These are phyloP conservation scores for Acipenser transmontanus DNA, from an alignment of 2,797 vertebrate genomes.

Conservation along the genomic window DNA sequence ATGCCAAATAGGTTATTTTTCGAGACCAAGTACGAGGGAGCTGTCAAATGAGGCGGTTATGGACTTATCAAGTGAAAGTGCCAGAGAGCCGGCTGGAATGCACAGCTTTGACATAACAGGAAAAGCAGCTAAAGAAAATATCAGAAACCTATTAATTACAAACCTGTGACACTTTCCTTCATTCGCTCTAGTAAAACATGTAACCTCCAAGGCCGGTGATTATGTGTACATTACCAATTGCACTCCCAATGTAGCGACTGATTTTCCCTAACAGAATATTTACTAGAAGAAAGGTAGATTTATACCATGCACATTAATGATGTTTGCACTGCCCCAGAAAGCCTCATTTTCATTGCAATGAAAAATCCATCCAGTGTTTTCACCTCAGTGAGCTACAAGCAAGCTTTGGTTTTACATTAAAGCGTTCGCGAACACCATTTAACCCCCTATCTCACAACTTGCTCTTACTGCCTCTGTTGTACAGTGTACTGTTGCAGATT, in stretches of 20 bases:
- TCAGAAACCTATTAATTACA: conserved; percentile 26
- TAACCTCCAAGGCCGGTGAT: conserved; percentile 9
- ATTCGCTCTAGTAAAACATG: conserved; percentile 10
- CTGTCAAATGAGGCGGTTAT: conserved; percentile 56
- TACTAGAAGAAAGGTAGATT: conserved; percentile 13
- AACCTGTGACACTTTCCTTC: conserved; percentile 23
- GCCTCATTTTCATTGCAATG: conserved; percentile 7
- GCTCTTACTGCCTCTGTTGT: no score
- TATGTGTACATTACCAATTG: conserved; percentile 13
- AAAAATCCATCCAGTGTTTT: no score
- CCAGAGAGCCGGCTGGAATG: conserved; percentile 35
- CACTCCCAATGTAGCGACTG: neutral
- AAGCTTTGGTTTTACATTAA: no score
- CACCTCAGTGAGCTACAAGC: no score
- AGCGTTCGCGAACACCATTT: no score
- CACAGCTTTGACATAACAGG: conserved; percentile 17
- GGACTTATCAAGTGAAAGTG: conserved; percentile 51
- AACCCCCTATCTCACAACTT: no score
- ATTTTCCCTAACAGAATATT: conserved; percentile 8
- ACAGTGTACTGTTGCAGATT: no score
- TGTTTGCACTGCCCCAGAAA: conserved; percentile 14
- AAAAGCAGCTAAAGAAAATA: conserved; percentile 21
- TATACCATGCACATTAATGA: conserved; percentile 5
- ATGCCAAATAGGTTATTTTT: conserved; percentile 64
- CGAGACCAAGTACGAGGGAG: conserved; percentile 51